Evolutionary conservation across 2,113 vertebrate species (phyloP).

Genomic region (Rhadina sibilatrix): DNA sequence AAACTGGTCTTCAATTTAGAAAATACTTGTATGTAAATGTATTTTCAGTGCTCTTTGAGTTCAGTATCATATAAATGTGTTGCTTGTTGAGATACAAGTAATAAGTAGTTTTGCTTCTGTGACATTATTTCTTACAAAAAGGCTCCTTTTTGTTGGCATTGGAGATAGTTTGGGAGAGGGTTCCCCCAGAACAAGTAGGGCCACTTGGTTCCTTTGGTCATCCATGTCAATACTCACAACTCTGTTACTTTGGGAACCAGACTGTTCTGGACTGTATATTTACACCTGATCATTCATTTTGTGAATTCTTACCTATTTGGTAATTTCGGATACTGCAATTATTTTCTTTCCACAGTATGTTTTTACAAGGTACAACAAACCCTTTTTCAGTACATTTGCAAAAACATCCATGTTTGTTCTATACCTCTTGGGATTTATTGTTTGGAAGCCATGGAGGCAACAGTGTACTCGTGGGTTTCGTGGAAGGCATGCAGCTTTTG

Average conservation of each 20-base stretch:
- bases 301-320: neutral
- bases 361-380: constrained; percentile 95
- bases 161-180: neutral
- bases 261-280: neutral
- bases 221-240: neutral
- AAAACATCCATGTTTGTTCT: constrained; percentile 98
- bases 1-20: neutral
- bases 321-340: constrained; percentile 27
- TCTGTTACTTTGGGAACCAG: neutral
- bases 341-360: constrained; percentile 85
- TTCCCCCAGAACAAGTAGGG: neutral
- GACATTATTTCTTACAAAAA: neutral
- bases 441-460: constrained; percentile 97
- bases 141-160: neutral
- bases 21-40: neutral
- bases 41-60: neutral
- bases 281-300: neutral
- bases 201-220: neutral
- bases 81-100: neutral
- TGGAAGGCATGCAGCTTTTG: constrained; percentile 81
- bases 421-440: constrained; percentile 92
- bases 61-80: neutral
- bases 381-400: constrained; percentile 97
- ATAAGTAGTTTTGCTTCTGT: neutral
- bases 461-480: constrained; percentile 87